A percentile compares a stretch with the other conserved stretches of the same genome.
Conservation (phyloP, 2,797 vertebrate species). For the Synanceia verrucosa region DNA sequence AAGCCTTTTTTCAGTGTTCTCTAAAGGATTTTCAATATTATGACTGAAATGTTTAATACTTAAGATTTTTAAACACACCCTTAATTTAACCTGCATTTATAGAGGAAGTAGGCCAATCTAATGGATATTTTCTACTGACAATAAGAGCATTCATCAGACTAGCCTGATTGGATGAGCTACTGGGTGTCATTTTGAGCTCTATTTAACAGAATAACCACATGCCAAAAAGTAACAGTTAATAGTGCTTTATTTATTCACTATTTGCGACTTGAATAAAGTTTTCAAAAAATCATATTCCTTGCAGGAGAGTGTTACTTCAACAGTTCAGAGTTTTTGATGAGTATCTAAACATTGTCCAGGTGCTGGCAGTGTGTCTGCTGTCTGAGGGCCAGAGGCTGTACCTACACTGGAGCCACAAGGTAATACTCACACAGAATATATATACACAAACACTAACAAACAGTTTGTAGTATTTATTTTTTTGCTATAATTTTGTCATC, state of each 20-base stretch:
- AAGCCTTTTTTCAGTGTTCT: too few species aligned
- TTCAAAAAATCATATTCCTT: background rate
- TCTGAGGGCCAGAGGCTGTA: conserved; percentile 89
- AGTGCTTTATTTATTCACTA: background rate
- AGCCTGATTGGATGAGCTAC: too few species aligned
- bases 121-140: too few species aligned
- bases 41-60: too few species aligned
- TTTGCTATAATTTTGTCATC: background rate
- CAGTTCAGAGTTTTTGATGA: background rate
- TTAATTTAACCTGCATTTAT: too few species aligned
- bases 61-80: too few species aligned
- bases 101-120: too few species aligned
- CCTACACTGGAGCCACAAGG: conserved; percentile 93
- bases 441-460: too few species aligned
- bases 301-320: background rate
- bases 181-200: too few species aligned
- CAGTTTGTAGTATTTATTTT: too few species aligned
- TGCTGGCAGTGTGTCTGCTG: conserved; percentile 88
- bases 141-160: too few species aligned
- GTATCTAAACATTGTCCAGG: conserved; percentile 74
- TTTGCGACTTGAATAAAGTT: background rate
- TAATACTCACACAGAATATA: conserved; percentile 63
- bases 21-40: too few species aligned
- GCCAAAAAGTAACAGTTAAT: background rate
- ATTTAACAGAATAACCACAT: background rate